Evolutionary conservation across 2,888 invertebrate species (phyloP), one percentile per base, ranked within the genome.

Genomic region (Eupelmus urozonus): DNA sequence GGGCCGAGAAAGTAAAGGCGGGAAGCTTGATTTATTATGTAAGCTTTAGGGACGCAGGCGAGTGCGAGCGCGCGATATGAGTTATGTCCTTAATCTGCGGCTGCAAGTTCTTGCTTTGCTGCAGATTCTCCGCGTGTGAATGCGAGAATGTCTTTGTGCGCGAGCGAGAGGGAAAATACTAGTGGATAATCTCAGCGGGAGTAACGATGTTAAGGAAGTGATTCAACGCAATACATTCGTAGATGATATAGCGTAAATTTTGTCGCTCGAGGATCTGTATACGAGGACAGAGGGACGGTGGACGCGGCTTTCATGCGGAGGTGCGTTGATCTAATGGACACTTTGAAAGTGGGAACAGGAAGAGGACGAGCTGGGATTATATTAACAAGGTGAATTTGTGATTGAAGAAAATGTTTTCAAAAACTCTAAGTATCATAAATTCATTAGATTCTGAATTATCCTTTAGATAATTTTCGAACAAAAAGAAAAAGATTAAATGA

Each of bases 181-280:
- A n/a, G 27, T 65, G 59, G 71, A 73, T 62, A 62, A 73, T 67
- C 67, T 63, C 62, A n/a, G n/a, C n/a, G 62, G 29, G 65, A 53
- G 62, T 72, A 72, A 82, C 81, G 81, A 78, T 79, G 79, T 84
- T 84, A 84, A 85, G 81, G 80, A 85, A 84, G 85, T 87, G 85
- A 86, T 86, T 85, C 65, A 83, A 86, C 83, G 87, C 85, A 85
- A 87, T 87, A 86, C 86, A 84, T 67, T 75, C 45, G 2, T 69
- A 57, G 25, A 65, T 70, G 74, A 63, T 16, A 51, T 78, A 62
- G 75, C 27, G 45, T 66, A 67, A 75, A 29, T 83, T 80, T 82
- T 71, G 73, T 72, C 70, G 76, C 75, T 80, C 72, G 76, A 53
- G 77, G 75, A 23, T 13, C 9, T 34, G 34, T 34, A 34, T 34